Evolutionary conservation across 2,888 invertebrate genomes (phyloP).

Genomic region (Napeogenes inachia): DNA sequence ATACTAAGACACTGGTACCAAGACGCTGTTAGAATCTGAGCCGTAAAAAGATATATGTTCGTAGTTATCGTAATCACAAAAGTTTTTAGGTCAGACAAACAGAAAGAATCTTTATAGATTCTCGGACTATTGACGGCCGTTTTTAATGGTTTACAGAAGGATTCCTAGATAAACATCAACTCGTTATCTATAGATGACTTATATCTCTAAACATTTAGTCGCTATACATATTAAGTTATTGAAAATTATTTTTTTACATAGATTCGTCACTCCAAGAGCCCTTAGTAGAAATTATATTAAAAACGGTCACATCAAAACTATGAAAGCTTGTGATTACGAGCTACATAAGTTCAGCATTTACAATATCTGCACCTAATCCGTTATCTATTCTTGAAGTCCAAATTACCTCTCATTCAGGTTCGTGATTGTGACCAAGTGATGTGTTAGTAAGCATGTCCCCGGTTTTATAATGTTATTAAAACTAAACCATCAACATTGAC

Average conservation of each 20-base stretch:
- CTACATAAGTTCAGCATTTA: conserved; percentile 59
- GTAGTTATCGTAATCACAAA: conserved; percentile 43
- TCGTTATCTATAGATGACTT: too few species aligned
- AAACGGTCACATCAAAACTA: too few species aligned
- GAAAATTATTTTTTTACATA: too few species aligned
- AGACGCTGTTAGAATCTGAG: conserved; percentile 72
- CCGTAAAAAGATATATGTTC: conserved; percentile 41
- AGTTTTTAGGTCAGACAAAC: conserved; percentile 39
- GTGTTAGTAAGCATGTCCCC: conserved; percentile 61
- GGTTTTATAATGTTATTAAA: neutral
- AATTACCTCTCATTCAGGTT: conserved; percentile 47
- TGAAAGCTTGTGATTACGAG: conserved; percentile 44
- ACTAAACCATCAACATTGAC: conserved; percentile 24
- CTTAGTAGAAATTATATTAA: too few species aligned
- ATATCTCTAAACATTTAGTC: too few species aligned
- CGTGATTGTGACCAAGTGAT: conserved; percentile 54
- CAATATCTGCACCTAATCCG: conserved; percentile 69
- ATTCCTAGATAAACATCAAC: conserved; percentile 12
- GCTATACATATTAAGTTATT: too few species aligned
- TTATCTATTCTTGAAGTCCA: conserved; percentile 78
- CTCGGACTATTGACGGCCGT: too few species aligned
- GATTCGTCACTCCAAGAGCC: too few species aligned
- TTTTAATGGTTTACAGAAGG: too few species aligned
- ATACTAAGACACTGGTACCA: conserved; percentile 73
- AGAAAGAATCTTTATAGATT: neutral